Conservation (phyloP, 2,888 invertebrate genomes). For the Adelphocoris suturalis region DNA sequence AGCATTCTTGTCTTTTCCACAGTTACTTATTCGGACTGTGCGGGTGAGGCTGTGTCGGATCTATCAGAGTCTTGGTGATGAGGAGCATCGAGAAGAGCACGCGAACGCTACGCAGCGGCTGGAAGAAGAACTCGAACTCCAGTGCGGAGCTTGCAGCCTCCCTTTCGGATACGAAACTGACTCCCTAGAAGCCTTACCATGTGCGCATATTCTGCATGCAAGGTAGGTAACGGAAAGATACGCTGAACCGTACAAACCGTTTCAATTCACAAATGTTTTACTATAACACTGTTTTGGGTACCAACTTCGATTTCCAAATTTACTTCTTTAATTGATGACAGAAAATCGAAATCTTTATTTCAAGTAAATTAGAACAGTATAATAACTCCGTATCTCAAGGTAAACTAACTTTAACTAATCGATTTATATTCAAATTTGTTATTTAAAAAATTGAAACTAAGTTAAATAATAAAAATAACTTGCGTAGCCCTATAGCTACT, state of each 20-base stretch:
- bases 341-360: too few relatives aligned
- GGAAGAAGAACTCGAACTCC: conserved; percentile 86
- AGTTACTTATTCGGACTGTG: conserved; percentile 90
- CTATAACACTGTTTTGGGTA: too few relatives aligned
- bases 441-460: too few relatives aligned
- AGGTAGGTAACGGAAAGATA: conserved; percentile 82
- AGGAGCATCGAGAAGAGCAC: conserved; percentile 88
- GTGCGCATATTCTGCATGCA: conserved; percentile 92
- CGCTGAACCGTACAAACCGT: neutral
- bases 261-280: too few relatives aligned
- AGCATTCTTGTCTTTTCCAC: conserved; percentile 15
- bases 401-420: too few relatives aligned
- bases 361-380: too few relatives aligned
- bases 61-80: conserved; percentile 90
- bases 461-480: too few relatives aligned
- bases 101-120: conserved; percentile 84
- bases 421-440: too few relatives aligned
- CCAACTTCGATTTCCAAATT: too few relatives aligned
- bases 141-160: conserved; percentile 87
- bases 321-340: too few relatives aligned
- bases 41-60: conserved; percentile 89
- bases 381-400: too few relatives aligned
- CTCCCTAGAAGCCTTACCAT: conserved; percentile 89
- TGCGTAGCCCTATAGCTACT: too few relatives aligned
- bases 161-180: conserved; percentile 87